Evolutionary conservation across 2,797 vertebrate species (phyloP).

Genomic region (Choloepus didactylus): DNA sequence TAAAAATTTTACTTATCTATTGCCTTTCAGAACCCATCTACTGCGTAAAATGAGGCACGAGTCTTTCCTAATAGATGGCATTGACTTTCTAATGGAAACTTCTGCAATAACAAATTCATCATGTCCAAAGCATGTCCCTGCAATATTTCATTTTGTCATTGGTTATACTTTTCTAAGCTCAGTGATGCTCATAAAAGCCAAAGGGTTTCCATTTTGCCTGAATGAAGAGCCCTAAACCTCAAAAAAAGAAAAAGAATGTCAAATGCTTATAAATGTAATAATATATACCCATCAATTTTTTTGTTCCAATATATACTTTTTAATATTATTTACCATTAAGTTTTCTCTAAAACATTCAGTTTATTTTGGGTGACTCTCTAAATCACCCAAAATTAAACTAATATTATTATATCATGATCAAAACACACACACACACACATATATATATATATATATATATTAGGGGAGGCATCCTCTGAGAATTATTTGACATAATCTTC

Average conservation of each 20-base stretch:
- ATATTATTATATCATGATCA: slow-evolving; percentile 61
- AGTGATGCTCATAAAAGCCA: slow-evolving; percentile 43
- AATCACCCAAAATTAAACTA: slow-evolving; percentile 37
- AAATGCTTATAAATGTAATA: slow-evolving; percentile 55
- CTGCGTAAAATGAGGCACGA: slow-evolving; percentile 26
- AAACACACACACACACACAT: neutral
- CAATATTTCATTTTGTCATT: slow-evolving; percentile 62
- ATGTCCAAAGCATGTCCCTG: neutral
- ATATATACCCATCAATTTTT: neutral
- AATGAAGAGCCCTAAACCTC: slow-evolving; percentile 38
- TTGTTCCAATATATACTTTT: slow-evolving; percentile 47
- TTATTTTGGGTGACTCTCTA: slow-evolving; percentile 50
- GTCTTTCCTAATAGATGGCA: slow-evolving; percentile 59
- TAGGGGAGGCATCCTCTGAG: slow-evolving; percentile 62
- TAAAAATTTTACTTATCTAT: slow-evolving; percentile 68
- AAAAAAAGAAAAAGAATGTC: slow-evolving; percentile 62
- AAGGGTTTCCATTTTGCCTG: slow-evolving; percentile 54
- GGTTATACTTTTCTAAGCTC: slow-evolving; percentile 55
- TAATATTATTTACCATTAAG: neutral
- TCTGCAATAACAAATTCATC: slow-evolving; percentile 62
- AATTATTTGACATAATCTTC: slow-evolving; percentile 81
- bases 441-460: slow-evolving; percentile 31
- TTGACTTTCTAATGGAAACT: slow-evolving; percentile 71
- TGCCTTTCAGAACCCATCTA: slow-evolving; percentile 70
- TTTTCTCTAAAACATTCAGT: slow-evolving; percentile 43